Conservation (phyloP, 2,113 vertebrate species). For the Heteronetta atricapilla region DNA sequence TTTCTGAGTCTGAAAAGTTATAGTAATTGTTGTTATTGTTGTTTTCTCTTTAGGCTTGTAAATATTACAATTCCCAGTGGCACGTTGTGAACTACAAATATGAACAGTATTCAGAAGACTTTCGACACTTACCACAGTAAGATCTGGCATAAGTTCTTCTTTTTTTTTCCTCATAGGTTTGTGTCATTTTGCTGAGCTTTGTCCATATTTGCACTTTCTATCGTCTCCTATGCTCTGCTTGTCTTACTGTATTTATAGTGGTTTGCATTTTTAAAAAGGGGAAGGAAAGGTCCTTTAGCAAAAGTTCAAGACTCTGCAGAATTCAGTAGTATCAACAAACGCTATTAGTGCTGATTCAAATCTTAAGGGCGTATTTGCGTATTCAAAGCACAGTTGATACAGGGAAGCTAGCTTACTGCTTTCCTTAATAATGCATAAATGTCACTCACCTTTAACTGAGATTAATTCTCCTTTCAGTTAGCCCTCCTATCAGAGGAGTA, state of each 20-base stretch:
- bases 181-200: constrained; percentile 28
- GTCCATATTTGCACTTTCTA: constrained; percentile 30
- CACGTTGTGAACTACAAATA: constrained; percentile 93
- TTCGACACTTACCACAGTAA: constrained; percentile 93
- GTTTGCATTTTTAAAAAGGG: constrained; percentile 46
- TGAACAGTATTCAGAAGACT: constrained; percentile 92
- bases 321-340: constrained; percentile 42
- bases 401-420: not conserved
- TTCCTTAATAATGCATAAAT: constrained; percentile 58
- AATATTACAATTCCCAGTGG: constrained; percentile 93
- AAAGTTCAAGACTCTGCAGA: constrained; percentile 62
- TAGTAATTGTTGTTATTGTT: constrained; percentile 22
- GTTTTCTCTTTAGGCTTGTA: constrained; percentile 86
- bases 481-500: not conserved
- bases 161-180: not conserved
- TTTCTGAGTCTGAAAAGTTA: not conserved
- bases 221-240: not conserved
- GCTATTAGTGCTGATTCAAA: constrained; percentile 37
- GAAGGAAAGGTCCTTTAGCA: constrained; percentile 32
- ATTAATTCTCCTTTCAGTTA: constrained; percentile 10
- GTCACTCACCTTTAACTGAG: constrained; percentile 31
- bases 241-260: not conserved
- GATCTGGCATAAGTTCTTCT: not conserved
- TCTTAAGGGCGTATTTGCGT: not conserved
- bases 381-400: constrained; percentile 24